Base-by-base conservation (phyloP, 2,113 vertebrate species). In the Terrapene triunguis region DNA sequence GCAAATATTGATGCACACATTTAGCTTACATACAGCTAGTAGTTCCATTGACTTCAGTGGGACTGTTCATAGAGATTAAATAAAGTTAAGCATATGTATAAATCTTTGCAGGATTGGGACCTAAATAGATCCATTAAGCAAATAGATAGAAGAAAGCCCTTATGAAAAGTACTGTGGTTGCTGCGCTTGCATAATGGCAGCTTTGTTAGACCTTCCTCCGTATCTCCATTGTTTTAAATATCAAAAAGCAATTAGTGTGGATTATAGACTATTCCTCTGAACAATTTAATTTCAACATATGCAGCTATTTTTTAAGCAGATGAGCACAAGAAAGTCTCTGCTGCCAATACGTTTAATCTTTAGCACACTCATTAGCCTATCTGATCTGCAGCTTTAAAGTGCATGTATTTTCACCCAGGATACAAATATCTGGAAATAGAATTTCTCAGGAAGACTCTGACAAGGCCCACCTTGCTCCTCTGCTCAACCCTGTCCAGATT, bases 41-140 rank as follows among this genome's bases (percentile, higher is more conserved):
- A 38, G 62, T 65, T 65, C 62, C 32, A 65, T 16, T 35, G 62
- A 65, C 62, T 65, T 65, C 32, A 65, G 32, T 65, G 62, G 65
- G 35, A 72, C 32, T 72, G 65, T 72, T 65, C 16, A 17, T 72
- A 72, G 17, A 35, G 88, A 65, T 55, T 54, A 89, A 69, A 85
- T 93, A 72, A 88, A 78, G 35, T 57, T 94, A 83, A 88, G 81
- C 14, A 85, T 90, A 54, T 89, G 42, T 89, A 80, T 95, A 47
- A 47, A 89, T 14, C 82, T 82, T 93, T 93, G 80, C 82, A 95
- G 80, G 89, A 93, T 94, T 93, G 91, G 82, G 76, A 96, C 51
- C 57, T n/a, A 90, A 85, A 38, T 16, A 78, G 93, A 38, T 90
- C 93, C 91, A 88, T 94, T 89, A 90, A 97, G 85, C 80, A 94